These are phyloP conservation scores for Tamias sibiricus DNA, from an alignment of 2,113 vertebrate genomes.

Conservation along the genomic window DNA sequence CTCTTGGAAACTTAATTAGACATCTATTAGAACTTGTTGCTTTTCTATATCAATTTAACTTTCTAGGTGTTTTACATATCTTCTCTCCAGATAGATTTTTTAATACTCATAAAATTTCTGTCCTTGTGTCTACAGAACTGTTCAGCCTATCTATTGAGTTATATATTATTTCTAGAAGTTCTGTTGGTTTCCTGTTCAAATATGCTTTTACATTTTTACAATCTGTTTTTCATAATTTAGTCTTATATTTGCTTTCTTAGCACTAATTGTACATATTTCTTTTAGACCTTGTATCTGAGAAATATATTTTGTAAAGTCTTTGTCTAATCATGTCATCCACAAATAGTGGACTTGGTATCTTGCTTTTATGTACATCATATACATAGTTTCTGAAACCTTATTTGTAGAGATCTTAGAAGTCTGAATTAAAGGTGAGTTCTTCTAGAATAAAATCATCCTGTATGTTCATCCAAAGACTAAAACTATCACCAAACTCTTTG, in stretches of 20 bases:
- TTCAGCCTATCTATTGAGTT: neutral
- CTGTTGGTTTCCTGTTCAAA: neutral
- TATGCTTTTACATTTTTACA: neutral
- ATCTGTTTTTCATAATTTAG: constrained; percentile 16
- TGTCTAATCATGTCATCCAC: neutral
- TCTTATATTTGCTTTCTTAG: neutral
- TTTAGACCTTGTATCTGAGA: neutral
- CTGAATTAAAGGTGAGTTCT: neutral
- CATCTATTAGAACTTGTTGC: neutral
- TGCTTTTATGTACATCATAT: neutral
- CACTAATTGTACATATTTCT: neutral
- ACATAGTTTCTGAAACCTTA: neutral
- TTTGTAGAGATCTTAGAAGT: neutral
- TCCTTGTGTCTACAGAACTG: neutral
- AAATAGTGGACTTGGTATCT: neutral
- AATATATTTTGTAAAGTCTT: constrained; percentile 26
- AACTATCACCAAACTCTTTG: neutral
- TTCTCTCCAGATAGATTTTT: neutral
- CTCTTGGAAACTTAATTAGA: neutral
- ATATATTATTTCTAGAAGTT: neutral
- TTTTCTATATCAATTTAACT: neutral
- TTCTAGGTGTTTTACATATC: neutral
- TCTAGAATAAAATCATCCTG: neutral
- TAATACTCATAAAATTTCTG: neutral
- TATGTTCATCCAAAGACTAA: neutral